Conservation (phyloP, 2,888 invertebrate genomes). For the Chromoteleia sp. region DNA sequence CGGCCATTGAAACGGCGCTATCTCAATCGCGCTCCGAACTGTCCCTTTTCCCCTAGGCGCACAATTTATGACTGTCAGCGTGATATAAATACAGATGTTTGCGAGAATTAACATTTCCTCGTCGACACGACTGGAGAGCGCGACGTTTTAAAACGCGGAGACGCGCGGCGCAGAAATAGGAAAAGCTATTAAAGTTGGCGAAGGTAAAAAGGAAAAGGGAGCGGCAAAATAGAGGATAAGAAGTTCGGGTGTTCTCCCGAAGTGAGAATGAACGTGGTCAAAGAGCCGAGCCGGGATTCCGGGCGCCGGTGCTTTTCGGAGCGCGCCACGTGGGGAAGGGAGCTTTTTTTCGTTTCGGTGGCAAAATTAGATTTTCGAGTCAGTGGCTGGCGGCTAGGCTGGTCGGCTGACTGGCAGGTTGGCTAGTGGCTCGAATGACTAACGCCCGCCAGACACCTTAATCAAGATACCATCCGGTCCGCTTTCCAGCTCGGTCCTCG, state of each 20-base stretch:
- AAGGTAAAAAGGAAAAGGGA: conserved; percentile 36
- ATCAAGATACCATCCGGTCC: conserved; percentile 79
- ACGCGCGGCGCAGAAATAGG: conserved; percentile 31
- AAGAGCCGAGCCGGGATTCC: conserved; percentile 47
- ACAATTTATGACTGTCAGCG: conserved; percentile 33
- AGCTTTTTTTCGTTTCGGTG: conserved; percentile 74
- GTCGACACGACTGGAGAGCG: conserved; percentile 4
- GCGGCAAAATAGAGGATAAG: conserved; percentile 30
- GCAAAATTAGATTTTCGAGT: conserved; percentile 79
- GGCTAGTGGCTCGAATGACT: conserved; percentile 69
- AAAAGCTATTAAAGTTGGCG: conserved; percentile 63
- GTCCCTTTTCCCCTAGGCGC: background rate
- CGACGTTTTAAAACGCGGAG: conserved; percentile 19
- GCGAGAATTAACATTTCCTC: conserved; percentile 25
- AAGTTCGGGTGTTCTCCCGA: conserved; percentile 21
- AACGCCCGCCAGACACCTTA: conserved; percentile 79
- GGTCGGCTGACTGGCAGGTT: conserved; percentile 64
- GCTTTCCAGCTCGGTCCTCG: conserved; percentile 61
- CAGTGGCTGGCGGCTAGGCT: conserved; percentile 67
- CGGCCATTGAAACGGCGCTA: conserved; percentile 13
- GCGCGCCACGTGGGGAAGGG: conserved; percentile 67
- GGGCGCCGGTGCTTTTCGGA: conserved; percentile 58
- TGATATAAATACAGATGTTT: conserved; percentile 45
- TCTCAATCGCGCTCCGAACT: conserved; percentile 8
- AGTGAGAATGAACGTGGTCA: conserved; percentile 61